A percentile compares a stretch with the other conserved stretches of the same genome.
phyloP scores from a whole-genome alignment of 1,140 invertebrate genomes.

The Anagrus nilaparvatae region DNA sequence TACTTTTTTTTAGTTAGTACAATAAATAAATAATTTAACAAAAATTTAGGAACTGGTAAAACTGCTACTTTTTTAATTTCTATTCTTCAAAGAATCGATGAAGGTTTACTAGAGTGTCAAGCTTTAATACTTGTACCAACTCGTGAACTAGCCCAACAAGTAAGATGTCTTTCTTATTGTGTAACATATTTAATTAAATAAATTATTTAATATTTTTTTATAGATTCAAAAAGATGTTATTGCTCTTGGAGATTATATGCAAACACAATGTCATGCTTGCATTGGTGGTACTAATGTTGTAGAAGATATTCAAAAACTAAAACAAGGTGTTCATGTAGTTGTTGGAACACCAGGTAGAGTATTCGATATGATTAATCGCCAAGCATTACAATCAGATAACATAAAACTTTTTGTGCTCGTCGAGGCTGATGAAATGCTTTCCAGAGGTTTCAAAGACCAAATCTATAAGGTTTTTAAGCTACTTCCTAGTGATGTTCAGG shows the following conservation, averaged over 20 bases:
- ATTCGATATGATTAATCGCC: slow-evolving; percentile 95
- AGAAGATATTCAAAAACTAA: slow-evolving; percentile 97
- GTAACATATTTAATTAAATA: no score
- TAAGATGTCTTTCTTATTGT: no score
- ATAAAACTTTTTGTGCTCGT: slow-evolving; percentile 98
- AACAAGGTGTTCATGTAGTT: slow-evolving; percentile 98
- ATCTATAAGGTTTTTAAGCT: slow-evolving; percentile 99
- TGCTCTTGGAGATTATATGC: no score
- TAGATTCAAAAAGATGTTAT: no score
- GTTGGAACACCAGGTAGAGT: slow-evolving; percentile 96
- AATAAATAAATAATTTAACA: no score
- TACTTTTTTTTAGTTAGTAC: no score
- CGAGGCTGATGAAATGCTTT: slow-evolving; percentile 99
- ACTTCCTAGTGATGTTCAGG: slow-evolving; percentile 93
- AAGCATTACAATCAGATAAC: slow-evolving; percentile 84
- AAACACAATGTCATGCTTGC: slow-evolving; percentile 99
- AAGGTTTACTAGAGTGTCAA: slow-evolving; percentile 89
- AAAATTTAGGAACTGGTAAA: slow-evolving; percentile 99
- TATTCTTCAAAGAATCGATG: slow-evolving; percentile 88
- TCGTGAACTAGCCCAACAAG: slow-evolving; percentile 92
- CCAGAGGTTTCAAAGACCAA: slow-evolving; percentile 99
- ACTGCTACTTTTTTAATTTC: slow-evolving; percentile 97
- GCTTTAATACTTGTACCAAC: slow-evolving; percentile 92
- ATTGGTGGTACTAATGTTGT: slow-evolving; percentile 98
- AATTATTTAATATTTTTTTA: no score